Base-by-base conservation (phyloP, 2,888 invertebrate species). In the Heliconius hortense region DNA sequence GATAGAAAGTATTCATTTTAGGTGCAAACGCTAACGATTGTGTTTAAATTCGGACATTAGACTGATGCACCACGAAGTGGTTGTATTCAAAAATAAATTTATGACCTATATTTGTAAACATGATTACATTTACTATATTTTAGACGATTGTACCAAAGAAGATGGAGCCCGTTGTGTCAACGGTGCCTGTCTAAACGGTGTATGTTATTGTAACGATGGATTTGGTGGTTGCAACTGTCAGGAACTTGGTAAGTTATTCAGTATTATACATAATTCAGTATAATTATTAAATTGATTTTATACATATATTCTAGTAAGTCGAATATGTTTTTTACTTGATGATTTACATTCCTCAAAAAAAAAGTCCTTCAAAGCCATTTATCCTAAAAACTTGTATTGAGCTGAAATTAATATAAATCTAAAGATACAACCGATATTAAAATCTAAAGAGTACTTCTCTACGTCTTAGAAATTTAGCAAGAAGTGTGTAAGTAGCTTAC, bases 131-230 rank as follows among this genome's bases (percentile, higher is more conserved):
- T 72, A 72, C 62, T 74, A 63, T 69, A 71, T 86, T 84, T 94
- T 94, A 98, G 98, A 97, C 94, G 97, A 98, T 95, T 98, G 98
- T 95, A 97, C 96, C 94, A 97, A 97, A 95, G 97, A 97, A 87
- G 97, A 98, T 92, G 98, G 98, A 91, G 96, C 97, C 86, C 96
- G 95, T 88, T 98, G 98, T 95, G 96, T 97, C 91, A 98, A 98
- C 92, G 98, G 98, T 90, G 98, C 97, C 86, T 98, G 98, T 94
- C 96, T 98, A 87, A 97, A 97, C 91, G 96, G 97, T 88, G 97
- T 97, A 90, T 98, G 98, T 95, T 97, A 98, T 95, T 98, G 98
- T 94, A 98, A 98, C 92, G 98, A 98, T 92, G 98, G 98, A 84
- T 98, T 96, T 89, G 98, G 98, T 81, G 98, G 98, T 84, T 98